phyloP scores from a whole-genome alignment of 2,888 invertebrate genomes.

The Idaea biselata region DNA sequence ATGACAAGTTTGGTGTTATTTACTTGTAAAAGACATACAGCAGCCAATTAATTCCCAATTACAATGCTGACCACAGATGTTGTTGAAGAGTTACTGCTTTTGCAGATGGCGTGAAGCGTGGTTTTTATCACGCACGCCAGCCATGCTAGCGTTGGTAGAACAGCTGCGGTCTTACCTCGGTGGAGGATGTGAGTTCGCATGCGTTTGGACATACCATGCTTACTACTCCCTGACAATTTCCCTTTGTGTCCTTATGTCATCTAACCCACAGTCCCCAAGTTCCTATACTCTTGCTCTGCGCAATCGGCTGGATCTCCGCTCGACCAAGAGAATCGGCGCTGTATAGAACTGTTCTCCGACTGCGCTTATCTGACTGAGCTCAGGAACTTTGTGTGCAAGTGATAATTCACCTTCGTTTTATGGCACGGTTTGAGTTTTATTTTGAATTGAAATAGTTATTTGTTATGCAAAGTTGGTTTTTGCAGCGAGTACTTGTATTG shows the following conservation, averaged over 20 bases:
- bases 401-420: not conserved
- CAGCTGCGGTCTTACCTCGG: conserved; percentile 77
- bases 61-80: conserved; percentile 18
- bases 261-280: not conserved
- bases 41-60: not conserved
- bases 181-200: conserved; percentile 77
- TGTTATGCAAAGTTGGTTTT: too few species aligned
- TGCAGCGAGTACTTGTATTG: too few species aligned
- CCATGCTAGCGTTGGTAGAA: conserved; percentile 80
- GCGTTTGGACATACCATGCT: conserved; percentile 52
- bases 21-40: not conserved
- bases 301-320: not conserved
- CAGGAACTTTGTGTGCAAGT: not conserved
- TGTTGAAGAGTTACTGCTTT: conserved; percentile 60
- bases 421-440: not conserved
- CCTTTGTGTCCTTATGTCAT: not conserved
- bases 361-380: not conserved
- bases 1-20: not conserved
- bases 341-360: not conserved
- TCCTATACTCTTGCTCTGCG: not conserved
- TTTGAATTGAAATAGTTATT: too few species aligned
- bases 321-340: not conserved
- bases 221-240: conserved; percentile 18
- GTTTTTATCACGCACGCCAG: conserved; percentile 67
- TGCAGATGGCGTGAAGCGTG: conserved; percentile 77